Evolutionary conservation across 2,888 invertebrate species (phyloP), one percentile per base, ranked within the genome.

Genomic region (Notocelia uddmanniana): DNA sequence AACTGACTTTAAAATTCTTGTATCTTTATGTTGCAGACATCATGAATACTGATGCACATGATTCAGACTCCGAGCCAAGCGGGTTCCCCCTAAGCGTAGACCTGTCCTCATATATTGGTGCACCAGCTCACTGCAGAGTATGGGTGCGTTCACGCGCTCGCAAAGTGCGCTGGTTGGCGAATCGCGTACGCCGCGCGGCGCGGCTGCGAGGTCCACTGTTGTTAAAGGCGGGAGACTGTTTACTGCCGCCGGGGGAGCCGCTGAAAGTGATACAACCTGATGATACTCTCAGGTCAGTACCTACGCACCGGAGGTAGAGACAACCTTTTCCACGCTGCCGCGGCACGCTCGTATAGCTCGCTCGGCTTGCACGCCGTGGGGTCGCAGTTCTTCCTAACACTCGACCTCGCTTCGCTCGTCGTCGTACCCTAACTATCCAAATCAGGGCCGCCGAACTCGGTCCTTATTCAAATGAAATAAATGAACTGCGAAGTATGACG

Each of bases 81-180:
- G 18, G 73, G 75, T 34, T 86, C 83, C 74, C 87, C 86, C 41
- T 90, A 58, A 78, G 85, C 63, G 84, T 90, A 67, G 81, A 80
- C 73, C 76, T 90, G 75, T 84, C 79, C 69, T 73, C 50, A 15
- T 68, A 31, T 87, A 88, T 76, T 79, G 83, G 76, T 88, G 87
- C 55, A 82, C 78, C n/a, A 78, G 75, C 62, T 58, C 77, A 78
- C 75, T 31, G 78, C 72, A 75, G 74, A 62, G 74, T 81, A 74
- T 75, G 80, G 70, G 80, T 74, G 31, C 45, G 62, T 23, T 70
- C 5, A 45, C 68, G 71, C 62, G 55, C 57, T 6, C 52, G 41
- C 23, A 68, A 13, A n/a, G 48, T 21, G 68, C 55, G 59, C 6
- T 37, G n/a, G 59, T 21, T 34, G 11, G 74, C 76, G 55, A 50